A percentile compares a stretch with the other conserved stretches of the same genome.
phyloP scores from a whole-genome alignment of 92 coral and sea anemone species.

The Anthopleura xanthogrammica region DNA sequence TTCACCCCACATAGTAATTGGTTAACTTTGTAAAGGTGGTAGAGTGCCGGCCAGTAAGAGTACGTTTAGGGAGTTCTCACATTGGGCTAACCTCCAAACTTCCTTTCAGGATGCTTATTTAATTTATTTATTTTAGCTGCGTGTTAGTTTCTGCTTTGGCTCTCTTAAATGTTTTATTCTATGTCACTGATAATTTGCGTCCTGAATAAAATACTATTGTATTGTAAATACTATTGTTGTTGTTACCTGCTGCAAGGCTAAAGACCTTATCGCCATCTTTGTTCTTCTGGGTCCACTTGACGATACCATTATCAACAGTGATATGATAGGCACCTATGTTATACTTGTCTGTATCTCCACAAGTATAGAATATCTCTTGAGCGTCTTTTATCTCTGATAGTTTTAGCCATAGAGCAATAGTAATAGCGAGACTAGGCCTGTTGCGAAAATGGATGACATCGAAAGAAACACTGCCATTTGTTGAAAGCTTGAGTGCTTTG shows the following conservation, averaged over 20 bases:
- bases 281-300: constrained; percentile 77
- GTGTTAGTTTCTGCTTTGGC: no score
- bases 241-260: constrained; percentile 66
- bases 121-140: no score
- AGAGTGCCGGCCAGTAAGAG: no score
- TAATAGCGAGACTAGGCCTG: constrained; percentile 87
- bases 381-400: constrained; percentile 62
- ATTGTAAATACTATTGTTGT: neutral
- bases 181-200: no score
- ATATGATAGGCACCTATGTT: constrained; percentile 83
- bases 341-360: constrained; percentile 65
- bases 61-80: no score
- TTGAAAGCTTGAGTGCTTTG: constrained; percentile 68
- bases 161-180: no score
- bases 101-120: no score
- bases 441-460: constrained; percentile 81
- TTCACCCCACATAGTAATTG: no score
- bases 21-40: no score
- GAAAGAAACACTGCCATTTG: constrained; percentile 79
- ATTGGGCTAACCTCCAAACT: no score
- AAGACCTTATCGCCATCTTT: constrained; percentile 56
- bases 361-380: constrained; percentile 83
- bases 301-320: constrained; percentile 67
- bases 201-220: no score
- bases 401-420: constrained; percentile 87